Evolutionary conservation across 2,888 invertebrate genomes (phyloP).

Genomic region (Gymnosoma rotundatum): DNA sequence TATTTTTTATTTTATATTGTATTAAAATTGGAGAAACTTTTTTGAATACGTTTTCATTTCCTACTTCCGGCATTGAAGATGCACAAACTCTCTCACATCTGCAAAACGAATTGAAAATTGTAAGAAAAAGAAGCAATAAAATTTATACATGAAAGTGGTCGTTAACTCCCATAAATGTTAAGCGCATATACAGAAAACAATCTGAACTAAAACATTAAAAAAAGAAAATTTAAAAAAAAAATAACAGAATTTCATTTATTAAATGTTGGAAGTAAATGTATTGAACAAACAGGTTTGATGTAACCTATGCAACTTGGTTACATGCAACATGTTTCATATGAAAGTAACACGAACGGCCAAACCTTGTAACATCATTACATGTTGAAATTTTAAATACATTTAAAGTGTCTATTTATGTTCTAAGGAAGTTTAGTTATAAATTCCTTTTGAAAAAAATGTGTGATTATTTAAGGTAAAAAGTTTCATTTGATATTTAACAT

Average conservation of each 20-base stretch:
- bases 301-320: slow-evolving; percentile 46
- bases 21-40: slow-evolving; percentile 6
- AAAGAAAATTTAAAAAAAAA: slow-evolving; percentile 16
- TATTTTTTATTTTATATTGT: slow-evolving; percentile 9
- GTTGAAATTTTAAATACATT: slow-evolving; percentile 12
- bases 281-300: slow-evolving; percentile 37
- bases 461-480: no score
- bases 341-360: slow-evolving; percentile 2
- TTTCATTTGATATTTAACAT: no score
- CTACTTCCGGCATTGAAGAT: slow-evolving; percentile 57
- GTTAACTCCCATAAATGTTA: slow-evolving; percentile 70
- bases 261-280: slow-evolving; percentile 30
- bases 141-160: slow-evolving; percentile 64
- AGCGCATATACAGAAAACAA: slow-evolving; percentile 58
- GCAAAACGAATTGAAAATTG: slow-evolving; percentile 33
- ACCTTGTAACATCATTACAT: background rate
- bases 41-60: slow-evolving; percentile 56
- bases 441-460: no score
- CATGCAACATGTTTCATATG: slow-evolving; percentile 37
- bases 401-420: background rate
- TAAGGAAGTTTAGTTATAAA: background rate
- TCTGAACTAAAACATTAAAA: slow-evolving; percentile 45
- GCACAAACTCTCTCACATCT: slow-evolving; percentile 25
- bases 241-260: slow-evolving; percentile 13
- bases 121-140: slow-evolving; percentile 55